phyloP scores from a whole-genome alignment of 2,888 invertebrate genomes.

The Callimorpha dominula region DNA sequence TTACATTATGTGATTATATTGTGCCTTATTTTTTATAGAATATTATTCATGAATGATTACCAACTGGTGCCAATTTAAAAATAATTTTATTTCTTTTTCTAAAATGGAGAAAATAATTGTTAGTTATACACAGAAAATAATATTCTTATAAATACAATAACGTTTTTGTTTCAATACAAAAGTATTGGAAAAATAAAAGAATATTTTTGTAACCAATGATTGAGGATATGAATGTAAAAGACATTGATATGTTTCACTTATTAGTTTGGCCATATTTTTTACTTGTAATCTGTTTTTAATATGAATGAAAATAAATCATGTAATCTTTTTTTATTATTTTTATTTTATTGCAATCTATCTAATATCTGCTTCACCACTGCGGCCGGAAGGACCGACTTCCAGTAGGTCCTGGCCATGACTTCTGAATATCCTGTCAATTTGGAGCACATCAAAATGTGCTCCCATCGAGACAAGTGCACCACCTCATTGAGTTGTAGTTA shows the following conservation, averaged over 20 bases:
- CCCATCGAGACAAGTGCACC: no score
- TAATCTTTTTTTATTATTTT: slow-evolving; percentile 53
- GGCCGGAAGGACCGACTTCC: no score
- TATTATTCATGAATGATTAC: slow-evolving; percentile 62
- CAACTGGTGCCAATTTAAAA: slow-evolving; percentile 78
- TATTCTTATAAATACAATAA: slow-evolving; percentile 20
- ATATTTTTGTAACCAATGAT: neutral
- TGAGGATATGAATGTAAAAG: slow-evolving; percentile 25
- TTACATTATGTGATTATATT: slow-evolving; percentile 69
- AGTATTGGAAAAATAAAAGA: neutral
- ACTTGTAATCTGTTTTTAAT: slow-evolving; percentile 60
- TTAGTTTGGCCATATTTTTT: slow-evolving; percentile 68
- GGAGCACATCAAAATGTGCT: no score
- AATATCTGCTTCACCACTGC: no score
- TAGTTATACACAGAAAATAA: slow-evolving; percentile 24
- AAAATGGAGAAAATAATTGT: slow-evolving; percentile 19
- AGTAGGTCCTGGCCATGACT: no score
- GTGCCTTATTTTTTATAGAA: slow-evolving; percentile 72
- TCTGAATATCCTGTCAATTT: no score
- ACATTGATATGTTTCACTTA: slow-evolving; percentile 26
- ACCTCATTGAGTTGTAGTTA: no score
- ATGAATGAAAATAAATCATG: slow-evolving; percentile 63
- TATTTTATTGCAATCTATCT: slow-evolving; percentile 5
- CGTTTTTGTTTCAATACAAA: neutral
- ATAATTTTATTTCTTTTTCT: slow-evolving; percentile 36